Evolutionary conservation across 2,888 invertebrate species (phyloP).

Genomic region (Pyrrhia umbra): DNA sequence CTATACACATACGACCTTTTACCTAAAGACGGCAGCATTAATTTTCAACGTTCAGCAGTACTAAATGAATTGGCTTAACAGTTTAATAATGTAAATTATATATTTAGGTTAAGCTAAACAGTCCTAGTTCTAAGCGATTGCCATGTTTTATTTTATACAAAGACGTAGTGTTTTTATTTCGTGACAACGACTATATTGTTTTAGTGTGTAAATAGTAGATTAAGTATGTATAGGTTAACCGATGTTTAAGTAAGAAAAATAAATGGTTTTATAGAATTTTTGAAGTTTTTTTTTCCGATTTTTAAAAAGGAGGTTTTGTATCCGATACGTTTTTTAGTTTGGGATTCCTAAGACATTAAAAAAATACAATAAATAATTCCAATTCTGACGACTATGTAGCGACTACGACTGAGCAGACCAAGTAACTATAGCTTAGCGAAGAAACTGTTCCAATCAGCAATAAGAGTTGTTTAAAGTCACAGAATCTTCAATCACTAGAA

Average conservation of each 20-base stretch:
- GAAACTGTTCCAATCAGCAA: no score
- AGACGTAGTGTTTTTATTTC: slow-evolving; percentile 57
- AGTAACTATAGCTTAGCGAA: no score
- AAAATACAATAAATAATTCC: no score
- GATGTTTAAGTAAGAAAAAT: slow-evolving; percentile 62
- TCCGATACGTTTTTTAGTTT: no score
- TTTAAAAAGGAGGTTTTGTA: no score
- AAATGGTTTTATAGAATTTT: slow-evolving; percentile 63
- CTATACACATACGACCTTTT: no score
- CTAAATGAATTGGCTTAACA: neutral
- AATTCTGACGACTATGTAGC: no score
- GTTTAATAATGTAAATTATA: slow-evolving; percentile 1
- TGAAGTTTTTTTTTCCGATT: slow-evolving; percentile 15
- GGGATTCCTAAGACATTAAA: no score
- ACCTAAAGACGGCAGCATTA: neutral
- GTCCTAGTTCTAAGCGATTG: slow-evolving; percentile 56
- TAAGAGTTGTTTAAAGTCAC: no score
- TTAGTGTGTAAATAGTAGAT: slow-evolving; percentile 64
- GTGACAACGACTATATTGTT: slow-evolving; percentile 59
- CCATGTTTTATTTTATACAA: slow-evolving; percentile 61
- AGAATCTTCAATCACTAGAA: no score
- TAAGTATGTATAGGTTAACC: slow-evolving; percentile 49
- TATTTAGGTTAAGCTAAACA: slow-evolving; percentile 27
- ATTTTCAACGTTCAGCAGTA: neutral
- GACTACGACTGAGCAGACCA: no score